Percentiles rank a stretch among this genome's conserved stretches.
Conservation (phyloP, 2,113 vertebrate species). For the Amazona vittata region DNA sequence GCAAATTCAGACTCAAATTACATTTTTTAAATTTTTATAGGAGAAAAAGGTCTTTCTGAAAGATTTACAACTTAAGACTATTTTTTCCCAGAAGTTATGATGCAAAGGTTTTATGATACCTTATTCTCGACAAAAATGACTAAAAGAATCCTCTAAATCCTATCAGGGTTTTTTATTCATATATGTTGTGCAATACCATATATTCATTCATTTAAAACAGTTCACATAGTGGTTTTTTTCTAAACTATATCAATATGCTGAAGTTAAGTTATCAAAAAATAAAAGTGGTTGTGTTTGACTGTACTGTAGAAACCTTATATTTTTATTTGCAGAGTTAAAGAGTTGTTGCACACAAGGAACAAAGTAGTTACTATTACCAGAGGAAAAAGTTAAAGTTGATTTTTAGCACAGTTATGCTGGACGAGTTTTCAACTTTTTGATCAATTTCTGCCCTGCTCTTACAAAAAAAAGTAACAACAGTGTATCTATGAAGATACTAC, state of each 20-base stretch:
- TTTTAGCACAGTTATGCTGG: background rate
- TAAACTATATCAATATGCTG: background rate
- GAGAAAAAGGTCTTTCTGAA: background rate
- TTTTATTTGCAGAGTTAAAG: background rate
- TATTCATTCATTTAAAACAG: accelerated
- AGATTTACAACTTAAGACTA: background rate
- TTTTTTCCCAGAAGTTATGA: background rate
- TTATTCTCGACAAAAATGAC: background rate
- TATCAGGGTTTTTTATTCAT: accelerated
- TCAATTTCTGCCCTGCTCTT: background rate
- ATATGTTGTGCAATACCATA: background rate
- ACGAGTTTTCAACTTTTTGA: background rate
- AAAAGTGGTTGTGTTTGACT: background rate
- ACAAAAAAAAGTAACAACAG: background rate
- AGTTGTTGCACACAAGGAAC: background rate
- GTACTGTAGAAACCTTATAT: background rate
- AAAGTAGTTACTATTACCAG: background rate
- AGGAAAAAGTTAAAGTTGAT: background rate
- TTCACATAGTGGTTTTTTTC: background rate
- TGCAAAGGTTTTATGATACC: background rate
- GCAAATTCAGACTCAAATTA: background rate
- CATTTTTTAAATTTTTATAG: background rate
- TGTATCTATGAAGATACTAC: background rate
- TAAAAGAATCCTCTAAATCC: background rate
- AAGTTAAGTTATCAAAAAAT: background rate